Evolutionary conservation across 2,888 invertebrate species (phyloP), one percentile per base, ranked within the genome.

Genomic region (Ctenicera cuprea): DNA sequence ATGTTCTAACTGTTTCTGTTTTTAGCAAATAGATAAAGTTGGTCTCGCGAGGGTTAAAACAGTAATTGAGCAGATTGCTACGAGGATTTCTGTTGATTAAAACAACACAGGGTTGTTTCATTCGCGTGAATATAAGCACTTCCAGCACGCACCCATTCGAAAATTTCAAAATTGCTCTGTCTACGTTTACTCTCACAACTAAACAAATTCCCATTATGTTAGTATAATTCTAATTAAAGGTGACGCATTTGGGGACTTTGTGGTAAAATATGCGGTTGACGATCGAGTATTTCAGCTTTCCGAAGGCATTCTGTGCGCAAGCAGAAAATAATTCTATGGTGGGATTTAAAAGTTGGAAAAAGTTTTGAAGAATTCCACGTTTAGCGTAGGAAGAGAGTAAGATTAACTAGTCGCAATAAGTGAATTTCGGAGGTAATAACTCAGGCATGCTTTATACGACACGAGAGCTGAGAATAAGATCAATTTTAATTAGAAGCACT

Each of bases 11-110:
- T 73, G 73, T 76, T 76, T 78, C 78, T 79, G 81, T 78, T 79
- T 80, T 80, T 80, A 77, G 77, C 77, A 79, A 81, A 79, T 78
- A 79, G 78, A 80, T 81, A 78, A 80, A 80, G 80, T 79, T 79
- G 76, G 76, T 78, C 82, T 77, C 82, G 70, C 50, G 82, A 75
- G 82, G 80, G 78, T 80, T 80, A 78, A 80, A 82, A 79, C 80
- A 80, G 82, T 82, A 82, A 82, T 82, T 82, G 82, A 80, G 80
- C 81, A 82, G 82, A 82, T 82, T 82, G 82, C 80, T 79, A 80
- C 79, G 81, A 81, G 81, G 80, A 82, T 81, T 82, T 80, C 80
- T 82, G 80, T 82, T 82, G 82, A 82, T 82, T 82, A 82, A 82
- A 82, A 82, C 82, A 82, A 81, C 74, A 72, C 77, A 65, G 68